Evolutionary conservation across 2,888 invertebrate genomes (phyloP).

Genomic region (Hirtodrosophila cameraria): DNA sequence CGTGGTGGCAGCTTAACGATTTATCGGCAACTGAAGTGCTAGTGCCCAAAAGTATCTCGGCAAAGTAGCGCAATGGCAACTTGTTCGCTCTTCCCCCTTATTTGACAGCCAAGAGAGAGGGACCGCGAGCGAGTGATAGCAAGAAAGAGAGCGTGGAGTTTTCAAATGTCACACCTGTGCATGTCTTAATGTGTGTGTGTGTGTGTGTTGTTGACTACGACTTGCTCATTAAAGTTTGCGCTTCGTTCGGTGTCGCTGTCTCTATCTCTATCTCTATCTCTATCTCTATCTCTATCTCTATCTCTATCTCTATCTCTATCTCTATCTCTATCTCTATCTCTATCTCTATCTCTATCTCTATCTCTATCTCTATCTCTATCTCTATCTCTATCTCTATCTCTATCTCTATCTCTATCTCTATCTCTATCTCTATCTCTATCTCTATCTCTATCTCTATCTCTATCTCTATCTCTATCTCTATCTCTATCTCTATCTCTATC

Average conservation of each 20-base stretch:
- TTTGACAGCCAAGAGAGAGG: slow-evolving; percentile 5
- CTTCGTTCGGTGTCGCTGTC: slow-evolving; percentile 12
- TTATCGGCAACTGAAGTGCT: slow-evolving; percentile 75
- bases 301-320: neutral
- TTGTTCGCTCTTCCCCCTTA: slow-evolving; percentile 18
- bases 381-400: slow-evolving; percentile 8
- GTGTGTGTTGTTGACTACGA: neutral
- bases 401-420: slow-evolving; percentile 6
- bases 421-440: neutral
- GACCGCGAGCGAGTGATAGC: neutral
- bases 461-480: slow-evolving; percentile 6
- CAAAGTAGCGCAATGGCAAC: slow-evolving; percentile 43
- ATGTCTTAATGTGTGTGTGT: neutral
- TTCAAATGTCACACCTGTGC: slow-evolving; percentile 43
- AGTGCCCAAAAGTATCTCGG: slow-evolving; percentile 56
- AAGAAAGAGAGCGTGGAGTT: slow-evolving; percentile 27
- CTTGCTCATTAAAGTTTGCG: slow-evolving; percentile 25
- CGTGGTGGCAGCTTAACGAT: slow-evolving; percentile 65
- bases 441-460: slow-evolving; percentile 8
- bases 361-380: neutral
- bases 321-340: slow-evolving; percentile 8
- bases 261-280: slow-evolving; percentile 8
- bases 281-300: slow-evolving; percentile 6
- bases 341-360: slow-evolving; percentile 6
- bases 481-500: neutral